phyloP scores from a whole-genome alignment of 2,113 vertebrate genomes.

The Opisthocomus hoazin region DNA sequence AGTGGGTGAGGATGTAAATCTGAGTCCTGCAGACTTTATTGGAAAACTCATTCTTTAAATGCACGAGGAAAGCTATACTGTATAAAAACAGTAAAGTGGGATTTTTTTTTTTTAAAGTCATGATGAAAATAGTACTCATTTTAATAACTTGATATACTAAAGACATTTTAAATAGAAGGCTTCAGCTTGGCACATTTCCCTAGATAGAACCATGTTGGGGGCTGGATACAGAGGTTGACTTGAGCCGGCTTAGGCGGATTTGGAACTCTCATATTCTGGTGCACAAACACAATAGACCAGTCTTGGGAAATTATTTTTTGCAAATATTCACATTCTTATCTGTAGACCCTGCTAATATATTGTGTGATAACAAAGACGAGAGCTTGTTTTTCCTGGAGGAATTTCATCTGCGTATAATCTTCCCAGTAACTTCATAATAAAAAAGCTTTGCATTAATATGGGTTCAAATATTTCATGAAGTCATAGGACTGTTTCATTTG shows the following conservation, averaged over 20 bases:
- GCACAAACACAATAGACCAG: not conserved
- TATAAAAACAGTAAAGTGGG: not conserved
- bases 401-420: not conserved
- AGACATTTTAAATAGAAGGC: not conserved
- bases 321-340: not conserved
- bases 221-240: not conserved
- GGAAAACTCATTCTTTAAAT: not conserved
- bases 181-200: not conserved
- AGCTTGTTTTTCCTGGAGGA: not conserved
- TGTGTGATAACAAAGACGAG: not conserved
- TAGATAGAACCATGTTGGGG: rapidly evolving
- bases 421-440: not conserved
- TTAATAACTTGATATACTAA: not conserved
- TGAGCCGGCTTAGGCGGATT: not conserved
- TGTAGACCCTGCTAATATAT: not conserved
- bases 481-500: not conserved
- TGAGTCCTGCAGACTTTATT: constrained; percentile 11
- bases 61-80: not conserved
- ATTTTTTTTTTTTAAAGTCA: not conserved
- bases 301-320: not conserved
- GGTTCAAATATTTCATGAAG: not conserved
- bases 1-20: constrained; percentile 44
- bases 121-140: not conserved
- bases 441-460: not conserved
- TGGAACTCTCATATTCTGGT: not conserved